Conservation (phyloP, 2,888 invertebrate genomes). For the Odontothrips loti region DNA sequence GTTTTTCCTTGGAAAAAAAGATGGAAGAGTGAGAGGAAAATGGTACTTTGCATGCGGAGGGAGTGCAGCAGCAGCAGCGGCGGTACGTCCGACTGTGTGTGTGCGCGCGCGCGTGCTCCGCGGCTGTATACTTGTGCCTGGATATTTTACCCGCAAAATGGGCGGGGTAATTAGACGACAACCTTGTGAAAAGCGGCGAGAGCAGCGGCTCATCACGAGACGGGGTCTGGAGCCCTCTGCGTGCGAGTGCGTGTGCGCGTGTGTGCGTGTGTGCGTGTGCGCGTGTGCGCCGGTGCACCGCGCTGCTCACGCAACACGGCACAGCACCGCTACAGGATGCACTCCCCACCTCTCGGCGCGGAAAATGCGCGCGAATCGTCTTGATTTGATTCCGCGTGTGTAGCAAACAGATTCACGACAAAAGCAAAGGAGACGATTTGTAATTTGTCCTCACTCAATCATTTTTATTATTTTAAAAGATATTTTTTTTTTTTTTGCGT, state of each 20-base stretch:
- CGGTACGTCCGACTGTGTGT: too few species aligned
- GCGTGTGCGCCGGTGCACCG: not conserved
- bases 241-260: not conserved
- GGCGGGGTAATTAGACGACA: not conserved
- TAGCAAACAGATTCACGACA: too few species aligned
- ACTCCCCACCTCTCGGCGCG: too few species aligned
- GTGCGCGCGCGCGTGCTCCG: not conserved
- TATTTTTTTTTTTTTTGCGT: not conserved
- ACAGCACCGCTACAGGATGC: too few species aligned
- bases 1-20: too few species aligned
- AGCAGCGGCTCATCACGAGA: not conserved
- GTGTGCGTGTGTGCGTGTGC: not conserved
- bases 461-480: not conserved
- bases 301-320: not conserved
- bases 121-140: not conserved
- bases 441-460: not conserved
- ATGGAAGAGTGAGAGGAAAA: too few species aligned
- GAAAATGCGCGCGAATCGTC: too few species aligned
- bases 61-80: too few species aligned
- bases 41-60: too few species aligned
- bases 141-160: constrained; percentile 6
- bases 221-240: not conserved
- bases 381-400: too few species aligned
- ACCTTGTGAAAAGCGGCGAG: not conserved
- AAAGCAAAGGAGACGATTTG: not conserved